phyloP scores from a whole-genome alignment of 1,140 invertebrate species.

The Lepidostoma basale region DNA sequence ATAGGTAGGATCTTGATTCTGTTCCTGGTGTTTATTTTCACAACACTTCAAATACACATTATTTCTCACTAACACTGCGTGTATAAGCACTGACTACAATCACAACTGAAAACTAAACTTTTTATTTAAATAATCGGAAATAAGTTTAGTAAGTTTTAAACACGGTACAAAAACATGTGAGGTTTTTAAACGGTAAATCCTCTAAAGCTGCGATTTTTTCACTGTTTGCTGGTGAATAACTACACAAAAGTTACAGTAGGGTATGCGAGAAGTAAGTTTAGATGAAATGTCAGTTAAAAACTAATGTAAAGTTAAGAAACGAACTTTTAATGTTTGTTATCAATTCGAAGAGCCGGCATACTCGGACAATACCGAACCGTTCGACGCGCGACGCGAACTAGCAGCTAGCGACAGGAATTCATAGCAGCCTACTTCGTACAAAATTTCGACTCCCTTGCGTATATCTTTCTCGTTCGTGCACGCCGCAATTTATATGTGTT shows the following conservation, averaged over 20 bases:
- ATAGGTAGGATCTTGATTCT: too few relatives aligned
- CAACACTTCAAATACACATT: conserved; percentile 10
- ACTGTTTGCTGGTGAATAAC: conserved; percentile 3
- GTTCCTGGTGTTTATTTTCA: too few relatives aligned
- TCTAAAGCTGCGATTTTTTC: neutral
- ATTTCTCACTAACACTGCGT: neutral
- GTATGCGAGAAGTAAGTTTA: neutral
- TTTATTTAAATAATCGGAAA: neutral
- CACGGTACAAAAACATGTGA: neutral
- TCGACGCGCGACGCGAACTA: conserved; percentile 13
- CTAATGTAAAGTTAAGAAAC: conserved; percentile 19
- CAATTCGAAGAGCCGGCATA: conserved; percentile 2
- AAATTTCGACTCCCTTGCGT: conserved; percentile 1
- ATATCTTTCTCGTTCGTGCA: neutral
- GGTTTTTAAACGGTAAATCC: conserved; percentile 6
- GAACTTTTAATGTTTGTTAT: conserved; percentile 4
- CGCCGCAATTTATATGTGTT: neutral
- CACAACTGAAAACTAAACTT: neutral
- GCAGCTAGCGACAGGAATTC: neutral
- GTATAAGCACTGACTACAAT: neutral
- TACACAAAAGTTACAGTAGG: neutral
- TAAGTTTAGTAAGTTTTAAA: conserved; percentile 9
- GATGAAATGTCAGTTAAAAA: neutral
- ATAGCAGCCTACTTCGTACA: conserved; percentile 18
- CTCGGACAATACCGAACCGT: neutral